Percentiles rank a stretch among this genome's conserved stretches.
Conservation (phyloP, 1,140 invertebrate genomes). For the Ceratosolen fusciceps region DNA sequence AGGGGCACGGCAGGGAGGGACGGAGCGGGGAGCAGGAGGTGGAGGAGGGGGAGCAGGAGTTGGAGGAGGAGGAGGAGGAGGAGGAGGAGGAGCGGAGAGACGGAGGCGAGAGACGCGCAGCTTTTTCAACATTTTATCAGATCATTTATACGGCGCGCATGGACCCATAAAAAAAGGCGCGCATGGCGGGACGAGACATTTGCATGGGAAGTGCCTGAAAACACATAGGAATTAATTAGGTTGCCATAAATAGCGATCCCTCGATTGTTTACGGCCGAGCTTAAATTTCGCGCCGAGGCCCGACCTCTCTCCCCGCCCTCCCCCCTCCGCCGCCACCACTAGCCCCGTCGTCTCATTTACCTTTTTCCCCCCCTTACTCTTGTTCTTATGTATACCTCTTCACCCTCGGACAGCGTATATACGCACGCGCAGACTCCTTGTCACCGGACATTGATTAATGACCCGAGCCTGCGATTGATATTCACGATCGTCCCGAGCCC, state of each 20-base stretch:
- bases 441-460: slow-evolving; percentile 3
- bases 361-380: not conserved
- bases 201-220: slow-evolving; percentile 62
- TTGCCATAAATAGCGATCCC: slow-evolving; percentile 56
- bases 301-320: slow-evolving; percentile 1
- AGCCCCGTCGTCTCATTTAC: slow-evolving; percentile 19
- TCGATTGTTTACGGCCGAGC: slow-evolving; percentile 54
- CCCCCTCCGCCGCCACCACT: slow-evolving; percentile 35
- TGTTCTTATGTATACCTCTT: too few species aligned
- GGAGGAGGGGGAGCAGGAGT: not conserved
- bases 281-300: slow-evolving; percentile 43
- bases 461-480: not conserved
- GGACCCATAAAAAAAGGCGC: slow-evolving; percentile 59
- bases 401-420: too few species aligned
- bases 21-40: not conserved
- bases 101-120: slow-evolving; percentile 8
- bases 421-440: too few species aligned
- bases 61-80: not conserved
- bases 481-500: not conserved
- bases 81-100: not conserved
- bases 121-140: slow-evolving; percentile 62
- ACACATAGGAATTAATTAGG: slow-evolving; percentile 64
- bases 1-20: too few species aligned
- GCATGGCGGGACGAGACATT: slow-evolving; percentile 48
- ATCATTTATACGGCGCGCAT: slow-evolving; percentile 62